Evolutionary conservation across 30 jellyfish, hydroid and myxozoan species (phyloP), one percentile per base, ranked within the genome.

Genomic region (Turritopsis dohrnii): DNA sequence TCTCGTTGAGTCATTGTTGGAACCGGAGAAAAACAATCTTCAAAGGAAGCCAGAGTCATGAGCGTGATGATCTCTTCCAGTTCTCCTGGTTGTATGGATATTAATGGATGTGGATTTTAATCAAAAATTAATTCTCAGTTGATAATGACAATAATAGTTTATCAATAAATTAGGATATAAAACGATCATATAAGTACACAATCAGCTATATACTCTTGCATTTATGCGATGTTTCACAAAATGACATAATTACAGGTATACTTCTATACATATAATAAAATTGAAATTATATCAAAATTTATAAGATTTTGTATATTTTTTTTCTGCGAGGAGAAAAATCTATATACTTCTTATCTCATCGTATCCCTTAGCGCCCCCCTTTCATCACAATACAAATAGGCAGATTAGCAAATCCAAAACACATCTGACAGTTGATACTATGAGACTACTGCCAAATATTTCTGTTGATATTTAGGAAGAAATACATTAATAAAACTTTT

Each of bases 1-100:
- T 16, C 75, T 92, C 29, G 92, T 92, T 3, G 85, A 84, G 3
- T 94, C 88, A 74, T 71, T 92, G 25, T 75, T 92, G 26, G 95
- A 92, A 77, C 97, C 97, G 26, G 87, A 87, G 81, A 88, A 87
- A 82, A 92, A 92, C 69, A 87, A 88, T 21, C 87, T 92, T n/a
- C 27, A 54, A 27, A 79, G 91, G 26, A 89, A 92, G 21, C 85
- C 84, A 29, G 94, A 79, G 29, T 89, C 73, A 18, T 60, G 21
- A 23, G 22, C 19, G 0, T 18, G 19, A 0, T 60, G 19, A 60
- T 60, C 21, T 18, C 21, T 60, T 0, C 21, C 73, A 18, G 19
- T 60, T 60, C 0, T 60, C 0, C n/a, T n/a, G n/a, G n/a, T n/a
- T n/a, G n/a, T n/a, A n/a, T n/a, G n/a, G n/a, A n/a, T n/a, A n/a